These are phyloP conservation scores for Heterohyrax brucei DNA, from an alignment of 2,797 vertebrate species.

Conservation along the genomic window DNA sequence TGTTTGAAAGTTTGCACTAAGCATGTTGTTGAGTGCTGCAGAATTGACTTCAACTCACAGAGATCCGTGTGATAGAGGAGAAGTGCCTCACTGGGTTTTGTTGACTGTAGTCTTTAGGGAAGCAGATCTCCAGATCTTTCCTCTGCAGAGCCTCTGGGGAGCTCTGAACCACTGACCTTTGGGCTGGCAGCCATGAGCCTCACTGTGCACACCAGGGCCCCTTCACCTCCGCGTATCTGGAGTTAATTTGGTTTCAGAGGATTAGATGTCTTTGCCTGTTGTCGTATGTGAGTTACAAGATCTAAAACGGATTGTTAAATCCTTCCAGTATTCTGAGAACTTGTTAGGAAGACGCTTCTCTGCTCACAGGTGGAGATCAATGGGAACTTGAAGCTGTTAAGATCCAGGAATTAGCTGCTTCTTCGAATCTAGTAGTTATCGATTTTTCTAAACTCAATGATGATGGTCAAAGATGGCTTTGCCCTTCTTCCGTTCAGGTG, in stretches of 20 bases:
- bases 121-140: background rate
- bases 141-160: background rate
- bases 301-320: background rate
- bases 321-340: conserved; percentile 55
- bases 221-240: background rate
- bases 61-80: background rate
- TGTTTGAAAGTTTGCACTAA: background rate
- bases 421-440: conserved; percentile 55
- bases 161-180: background rate
- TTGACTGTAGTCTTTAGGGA: background rate
- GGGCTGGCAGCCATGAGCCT: background rate
- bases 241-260: conserved; percentile 7
- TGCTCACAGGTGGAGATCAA: conserved; percentile 14
- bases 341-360: conserved; percentile 45
- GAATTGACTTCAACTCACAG: background rate
- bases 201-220: background rate
- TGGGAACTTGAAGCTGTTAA: conserved; percentile 17
- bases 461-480: conserved; percentile 26
- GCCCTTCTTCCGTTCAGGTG: conserved; percentile 23
- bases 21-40: background rate
- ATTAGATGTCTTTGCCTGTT: conserved; percentile 23
- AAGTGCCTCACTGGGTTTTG: background rate
- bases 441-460: background rate
- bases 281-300: background rate
- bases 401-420: background rate